Evolutionary conservation across 2,888 invertebrate genomes (phyloP), one percentile per base, ranked within the genome.

Genomic region (Synergus japonicus): DNA sequence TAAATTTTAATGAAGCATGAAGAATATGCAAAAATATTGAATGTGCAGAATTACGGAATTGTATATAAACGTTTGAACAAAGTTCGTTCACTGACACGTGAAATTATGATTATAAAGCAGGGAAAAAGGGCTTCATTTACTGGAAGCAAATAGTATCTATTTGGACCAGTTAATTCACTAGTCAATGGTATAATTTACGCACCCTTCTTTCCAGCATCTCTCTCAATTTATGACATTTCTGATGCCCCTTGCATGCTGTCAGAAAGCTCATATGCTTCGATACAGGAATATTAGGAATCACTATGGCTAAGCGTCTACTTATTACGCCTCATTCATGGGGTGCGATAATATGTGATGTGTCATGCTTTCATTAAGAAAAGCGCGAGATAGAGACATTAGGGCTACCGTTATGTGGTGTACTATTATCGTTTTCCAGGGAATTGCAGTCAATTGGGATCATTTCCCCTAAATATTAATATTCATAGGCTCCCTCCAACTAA

Each of bases 261-360:
- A 69, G 69, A 69, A 69, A 46, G 54, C 78, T 82, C 83, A 81
- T 83, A 82, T 78, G 80, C 81, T 78, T 77, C 76, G 76, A 81
- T 82, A 73, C 54, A 82, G 81, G 79, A 85, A 85, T 83, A 84
- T 85, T 84, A 84, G 82, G 54, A 81, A 78, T 82, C 69, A 78
- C 78, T 80, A 79, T 78, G 82, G 79, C 82, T 84, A 85, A 85
- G 83, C 80, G 83, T 76, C 79, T 73, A 78, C 78, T 81, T 79
- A 79, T 84, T 83, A 81, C 79, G 82, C 81, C 78, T 82, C 84
- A 84, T 84, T 83, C 82, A 83, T 85, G 76, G 84, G 84, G 85
- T 73, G 80, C 76, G 82, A 86, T 86, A 73, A 73, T 54, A 73
- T 73, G 54, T 54, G 54, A 73, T 73, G 37, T 73, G 73, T 73